phyloP scores from a whole-genome alignment of 2,113 vertebrate genomes.

The Dicerorhinus sumatrensis region DNA sequence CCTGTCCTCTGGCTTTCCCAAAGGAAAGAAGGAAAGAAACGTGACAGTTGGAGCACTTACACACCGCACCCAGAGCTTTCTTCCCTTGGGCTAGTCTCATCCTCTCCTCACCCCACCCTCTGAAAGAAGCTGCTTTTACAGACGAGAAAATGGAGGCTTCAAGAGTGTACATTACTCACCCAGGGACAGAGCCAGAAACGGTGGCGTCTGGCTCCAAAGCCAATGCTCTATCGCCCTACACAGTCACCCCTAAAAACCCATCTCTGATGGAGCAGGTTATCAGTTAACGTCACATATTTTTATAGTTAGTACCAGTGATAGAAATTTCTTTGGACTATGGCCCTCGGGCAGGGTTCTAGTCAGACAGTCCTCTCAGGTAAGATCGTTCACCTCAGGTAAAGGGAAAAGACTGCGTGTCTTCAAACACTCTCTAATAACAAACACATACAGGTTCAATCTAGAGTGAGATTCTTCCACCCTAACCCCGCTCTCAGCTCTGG shows the following conservation, averaged over 20 bases:
- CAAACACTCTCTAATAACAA: too few species aligned
- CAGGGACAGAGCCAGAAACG: neutral
- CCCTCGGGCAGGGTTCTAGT: neutral
- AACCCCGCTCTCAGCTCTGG: neutral
- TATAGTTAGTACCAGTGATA: neutral
- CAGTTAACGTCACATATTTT: neutral
- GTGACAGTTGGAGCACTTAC: fast-evolving
- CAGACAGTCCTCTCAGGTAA: neutral
- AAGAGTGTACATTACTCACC: neutral
- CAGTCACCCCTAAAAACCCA: neutral
- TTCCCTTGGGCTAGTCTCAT: neutral
- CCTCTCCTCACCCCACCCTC: neutral
- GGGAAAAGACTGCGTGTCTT: neutral
- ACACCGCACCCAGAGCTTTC: neutral
- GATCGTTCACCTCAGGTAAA: neutral
- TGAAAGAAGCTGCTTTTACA: neutral
- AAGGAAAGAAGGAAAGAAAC: neutral
- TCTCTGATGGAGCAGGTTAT: neutral
- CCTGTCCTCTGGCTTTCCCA: neutral
- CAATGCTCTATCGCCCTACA: fast-evolving
- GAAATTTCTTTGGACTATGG: neutral
- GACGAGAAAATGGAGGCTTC: neutral
- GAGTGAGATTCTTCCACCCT: neutral
- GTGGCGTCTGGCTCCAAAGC: neutral
- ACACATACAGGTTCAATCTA: neutral